These are phyloP conservation scores for Aldabrachelys gigantea DNA, from an alignment of 2,113 vertebrate genomes.

Conservation along the genomic window DNA sequence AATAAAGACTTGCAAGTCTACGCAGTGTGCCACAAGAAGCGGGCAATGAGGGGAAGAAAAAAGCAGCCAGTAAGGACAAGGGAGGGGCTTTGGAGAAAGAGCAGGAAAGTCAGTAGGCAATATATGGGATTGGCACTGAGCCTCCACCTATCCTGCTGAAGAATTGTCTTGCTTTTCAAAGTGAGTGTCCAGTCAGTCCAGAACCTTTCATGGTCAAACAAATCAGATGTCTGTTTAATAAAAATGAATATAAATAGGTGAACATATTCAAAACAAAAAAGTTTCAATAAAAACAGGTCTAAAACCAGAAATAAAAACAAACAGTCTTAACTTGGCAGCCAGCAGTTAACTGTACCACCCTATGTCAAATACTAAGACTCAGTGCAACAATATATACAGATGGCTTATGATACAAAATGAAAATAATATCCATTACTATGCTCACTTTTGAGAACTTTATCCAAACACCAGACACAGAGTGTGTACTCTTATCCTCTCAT, in stretches of 20 bases:
- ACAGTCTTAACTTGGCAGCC: background rate
- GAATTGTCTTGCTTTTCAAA: background rate
- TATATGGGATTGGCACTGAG: fast-evolving
- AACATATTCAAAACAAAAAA: background rate
- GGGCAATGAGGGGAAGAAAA: background rate
- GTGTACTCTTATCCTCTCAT: background rate
- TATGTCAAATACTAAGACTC: background rate
- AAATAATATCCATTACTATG: background rate
- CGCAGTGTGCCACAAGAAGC: background rate
- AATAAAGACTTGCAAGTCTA: background rate
- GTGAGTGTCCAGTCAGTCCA: fast-evolving
- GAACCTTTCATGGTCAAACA: background rate
- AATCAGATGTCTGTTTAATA: background rate
- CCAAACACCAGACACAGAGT: background rate
- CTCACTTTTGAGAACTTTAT: background rate
- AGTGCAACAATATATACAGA: background rate
- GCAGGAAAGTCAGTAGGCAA: conserved; percentile 6
- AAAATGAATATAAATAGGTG: background rate
- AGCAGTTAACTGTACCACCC: background rate
- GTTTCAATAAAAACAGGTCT: background rate
- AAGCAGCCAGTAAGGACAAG: background rate
- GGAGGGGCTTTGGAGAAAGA: background rate
- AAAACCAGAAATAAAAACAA: background rate
- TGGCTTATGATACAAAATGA: background rate
- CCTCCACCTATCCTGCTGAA: background rate